Conservation (phyloP, 2,888 invertebrate species). For the Drosophila hamatofila region DNA sequence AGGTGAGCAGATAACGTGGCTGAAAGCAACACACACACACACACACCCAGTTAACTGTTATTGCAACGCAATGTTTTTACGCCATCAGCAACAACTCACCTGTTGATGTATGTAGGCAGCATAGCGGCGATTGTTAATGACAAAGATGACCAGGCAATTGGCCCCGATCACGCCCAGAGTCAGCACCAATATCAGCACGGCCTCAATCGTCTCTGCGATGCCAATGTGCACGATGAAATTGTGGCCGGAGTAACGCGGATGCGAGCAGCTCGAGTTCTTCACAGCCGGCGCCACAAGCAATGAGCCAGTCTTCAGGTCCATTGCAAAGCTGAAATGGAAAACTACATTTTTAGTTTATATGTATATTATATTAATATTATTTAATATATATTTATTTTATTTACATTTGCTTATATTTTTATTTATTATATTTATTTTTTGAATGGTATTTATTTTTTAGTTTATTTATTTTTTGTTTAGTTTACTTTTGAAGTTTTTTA, state of each 20-base stretch:
- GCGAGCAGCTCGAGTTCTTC: slow-evolving; percentile 93
- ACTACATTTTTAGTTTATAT: not conserved
- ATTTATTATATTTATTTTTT: not conserved
- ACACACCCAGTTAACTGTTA: not conserved
- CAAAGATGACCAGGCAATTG: slow-evolving; percentile 92
- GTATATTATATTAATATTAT: too few relatives aligned
- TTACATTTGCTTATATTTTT: too few relatives aligned
- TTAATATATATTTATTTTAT: not conserved
- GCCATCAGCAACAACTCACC: slow-evolving; percentile 87
- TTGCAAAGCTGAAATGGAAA: slow-evolving; percentile 80
- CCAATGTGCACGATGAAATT: slow-evolving; percentile 89
- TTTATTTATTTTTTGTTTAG: too few relatives aligned
- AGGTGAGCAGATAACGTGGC: slow-evolving; percentile 95
- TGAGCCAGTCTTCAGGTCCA: slow-evolving; percentile 87
- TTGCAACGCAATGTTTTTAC: not conserved
- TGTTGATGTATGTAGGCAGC: slow-evolving; percentile 95
- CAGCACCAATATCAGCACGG: slow-evolving; percentile 90
- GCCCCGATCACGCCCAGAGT: slow-evolving; percentile 92
- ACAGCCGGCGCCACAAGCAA: slow-evolving; percentile 92
- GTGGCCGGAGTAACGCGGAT: slow-evolving; percentile 88
- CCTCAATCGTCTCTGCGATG: slow-evolving; percentile 91
- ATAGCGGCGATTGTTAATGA: slow-evolving; percentile 93
- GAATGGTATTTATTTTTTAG: too few relatives aligned
- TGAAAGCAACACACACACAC: slow-evolving; percentile 82
- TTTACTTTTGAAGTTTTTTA: too few relatives aligned